These are phyloP conservation scores for Struthio camelus DNA, from an alignment of 2,113 vertebrate genomes.

Conservation along the genomic window DNA sequence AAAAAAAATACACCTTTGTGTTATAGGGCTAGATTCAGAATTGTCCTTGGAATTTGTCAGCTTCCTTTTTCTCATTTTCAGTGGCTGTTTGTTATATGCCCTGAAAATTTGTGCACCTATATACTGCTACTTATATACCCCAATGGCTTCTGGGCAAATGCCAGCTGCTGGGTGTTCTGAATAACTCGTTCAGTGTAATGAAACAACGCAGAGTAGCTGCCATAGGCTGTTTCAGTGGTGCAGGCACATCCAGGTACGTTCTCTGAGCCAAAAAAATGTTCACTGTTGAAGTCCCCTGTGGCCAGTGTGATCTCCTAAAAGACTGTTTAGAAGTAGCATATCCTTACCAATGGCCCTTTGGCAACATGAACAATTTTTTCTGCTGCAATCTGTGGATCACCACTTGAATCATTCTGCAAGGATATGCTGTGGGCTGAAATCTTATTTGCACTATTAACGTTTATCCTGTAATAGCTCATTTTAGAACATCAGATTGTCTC, in stretches of 20 bases:
- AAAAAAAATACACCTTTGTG: neutral
- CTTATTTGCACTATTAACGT: constrained; percentile 38
- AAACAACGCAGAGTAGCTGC: neutral
- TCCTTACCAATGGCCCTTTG: constrained; percentile 3
- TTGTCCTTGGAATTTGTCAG: neutral
- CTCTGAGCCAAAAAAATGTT: neutral
- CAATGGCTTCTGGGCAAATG: neutral
- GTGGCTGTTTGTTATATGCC: neutral
- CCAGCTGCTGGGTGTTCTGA: neutral
- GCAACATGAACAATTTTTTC: neutral
- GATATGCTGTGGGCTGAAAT: constrained; percentile 31
- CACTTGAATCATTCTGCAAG: constrained; percentile 8
- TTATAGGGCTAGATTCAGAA: neutral
- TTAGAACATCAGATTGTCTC: neutral
- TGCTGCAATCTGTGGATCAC: neutral
- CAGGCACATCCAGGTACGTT: neutral
- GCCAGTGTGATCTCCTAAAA: constrained; percentile 16
- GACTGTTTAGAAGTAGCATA: neutral
- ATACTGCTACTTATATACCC: neutral
- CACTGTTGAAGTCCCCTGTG: neutral
- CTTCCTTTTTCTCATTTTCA: neutral
- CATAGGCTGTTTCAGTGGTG: neutral
- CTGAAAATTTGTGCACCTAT: neutral
- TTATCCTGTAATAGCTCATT: constrained; percentile 12
- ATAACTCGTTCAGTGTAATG: neutral